Evolutionary conservation across 2,888 invertebrate species (phyloP).

Genomic region (Minunthozetes semirufus): DNA sequence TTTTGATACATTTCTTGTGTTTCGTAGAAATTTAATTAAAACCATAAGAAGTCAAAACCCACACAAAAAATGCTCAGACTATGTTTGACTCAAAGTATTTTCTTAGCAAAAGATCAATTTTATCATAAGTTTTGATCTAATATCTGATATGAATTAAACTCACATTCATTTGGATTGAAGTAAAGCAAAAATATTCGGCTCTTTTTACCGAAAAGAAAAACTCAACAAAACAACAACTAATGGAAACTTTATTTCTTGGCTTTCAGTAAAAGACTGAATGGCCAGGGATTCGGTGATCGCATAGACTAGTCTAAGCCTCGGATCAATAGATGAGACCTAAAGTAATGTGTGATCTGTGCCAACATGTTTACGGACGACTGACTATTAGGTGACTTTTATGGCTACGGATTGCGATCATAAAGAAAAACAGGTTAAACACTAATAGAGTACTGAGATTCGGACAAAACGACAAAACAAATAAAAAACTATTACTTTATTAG

Average conservation of each 20-base stretch:
- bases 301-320: background rate
- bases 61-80: too few relatives aligned
- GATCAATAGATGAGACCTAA: background rate
- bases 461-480: background rate
- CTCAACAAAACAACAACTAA: background rate
- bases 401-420: background rate
- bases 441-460: background rate
- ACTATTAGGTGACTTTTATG: background rate
- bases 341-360: background rate
- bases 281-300: background rate
- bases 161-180: background rate
- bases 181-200: background rate
- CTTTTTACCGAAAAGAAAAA: background rate
- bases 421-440: conserved; percentile 8
- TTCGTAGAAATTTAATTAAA: too few relatives aligned
- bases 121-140: too few relatives aligned
- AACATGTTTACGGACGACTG: conserved; percentile 26
- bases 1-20: too few relatives aligned
- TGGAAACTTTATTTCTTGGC: background rate
- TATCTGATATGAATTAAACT: background rate
- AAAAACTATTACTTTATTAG: too few relatives aligned
- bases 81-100: too few relatives aligned
- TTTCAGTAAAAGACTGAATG: background rate
- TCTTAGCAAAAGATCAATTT: too few relatives aligned
- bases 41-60: too few relatives aligned